Conservation (phyloP, 2,797 vertebrate species). For the Onychomys torridus region DNA sequence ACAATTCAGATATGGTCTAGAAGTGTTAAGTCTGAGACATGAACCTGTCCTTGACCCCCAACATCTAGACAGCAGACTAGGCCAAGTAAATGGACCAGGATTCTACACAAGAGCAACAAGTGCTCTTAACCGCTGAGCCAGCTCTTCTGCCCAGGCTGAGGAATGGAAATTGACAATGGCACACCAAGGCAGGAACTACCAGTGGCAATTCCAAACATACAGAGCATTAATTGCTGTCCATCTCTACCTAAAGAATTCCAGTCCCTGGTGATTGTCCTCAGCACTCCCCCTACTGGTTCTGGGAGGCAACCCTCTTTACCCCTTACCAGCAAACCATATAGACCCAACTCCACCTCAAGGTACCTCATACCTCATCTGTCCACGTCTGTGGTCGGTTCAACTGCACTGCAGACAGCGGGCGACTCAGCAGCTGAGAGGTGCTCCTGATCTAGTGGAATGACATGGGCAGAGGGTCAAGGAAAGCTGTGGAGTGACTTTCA, state of each 20-base stretch:
- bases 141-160: background rate
- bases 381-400: slow-evolving; percentile 89
- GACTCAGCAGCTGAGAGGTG: slow-evolving; percentile 90
- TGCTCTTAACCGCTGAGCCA: background rate
- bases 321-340: background rate
- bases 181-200: background rate
- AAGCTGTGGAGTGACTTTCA: background rate
- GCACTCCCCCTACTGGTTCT: slow-evolving; percentile 67
- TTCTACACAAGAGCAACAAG: background rate
- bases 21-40: background rate
- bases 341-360: slow-evolving; percentile 45
- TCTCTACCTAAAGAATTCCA: background rate
- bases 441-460: slow-evolving; percentile 89
- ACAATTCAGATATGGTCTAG: slow-evolving; percentile 44
- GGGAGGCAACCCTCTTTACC: background rate
- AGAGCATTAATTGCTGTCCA: background rate
- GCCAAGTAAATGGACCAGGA: background rate
- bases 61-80: background rate
- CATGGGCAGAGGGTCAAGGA: slow-evolving; percentile 43
- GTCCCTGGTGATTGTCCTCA: background rate
- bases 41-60: background rate
- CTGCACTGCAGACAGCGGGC: slow-evolving; percentile 89
- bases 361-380: slow-evolving; percentile 94
- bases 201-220: background rate
- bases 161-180: background rate